Evolutionary conservation across 1,140 invertebrate species (phyloP).

Genomic region (Formica selysi): DNA sequence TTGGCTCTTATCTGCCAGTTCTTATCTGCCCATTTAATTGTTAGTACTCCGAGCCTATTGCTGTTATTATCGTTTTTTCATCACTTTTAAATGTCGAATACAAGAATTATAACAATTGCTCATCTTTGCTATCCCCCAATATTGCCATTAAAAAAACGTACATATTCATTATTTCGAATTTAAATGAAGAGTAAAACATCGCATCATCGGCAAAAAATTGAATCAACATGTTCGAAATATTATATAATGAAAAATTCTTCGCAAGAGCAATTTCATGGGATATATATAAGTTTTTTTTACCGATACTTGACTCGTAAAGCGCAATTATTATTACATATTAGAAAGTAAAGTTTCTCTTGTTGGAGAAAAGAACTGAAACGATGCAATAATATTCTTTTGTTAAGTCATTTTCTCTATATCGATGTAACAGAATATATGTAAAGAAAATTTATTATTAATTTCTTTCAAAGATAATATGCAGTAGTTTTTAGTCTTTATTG

Average conservation of each 20-base stretch:
- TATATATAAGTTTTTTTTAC: not conserved
- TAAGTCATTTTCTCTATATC: not conserved
- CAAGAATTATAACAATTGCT: constrained; percentile 15
- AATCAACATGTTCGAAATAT: not conserved
- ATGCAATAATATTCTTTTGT: constrained; percentile 1
- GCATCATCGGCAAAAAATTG: not conserved
- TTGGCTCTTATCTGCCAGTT: no score
- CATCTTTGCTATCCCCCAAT: not conserved
- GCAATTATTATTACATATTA: constrained; percentile 12
- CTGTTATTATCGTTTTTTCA: no score
- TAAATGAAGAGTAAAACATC: not conserved
- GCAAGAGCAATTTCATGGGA: not conserved
- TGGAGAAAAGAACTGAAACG: not conserved
- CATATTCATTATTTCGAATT: not conserved
- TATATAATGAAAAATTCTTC: not conserved
- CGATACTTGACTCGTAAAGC: not conserved
- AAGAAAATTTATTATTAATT: not conserved
- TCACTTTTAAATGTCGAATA: not conserved
- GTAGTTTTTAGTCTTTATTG: not conserved
- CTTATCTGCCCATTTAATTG: no score
- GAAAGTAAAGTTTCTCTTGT: not conserved
- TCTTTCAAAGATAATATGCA: not conserved
- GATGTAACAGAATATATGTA: not conserved
- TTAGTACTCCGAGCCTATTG: no score
- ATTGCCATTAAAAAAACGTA: not conserved